A percentile compares a stretch with the other conserved stretches of the same genome.
Evolutionary conservation across 92 coral and sea anemone genomes (phyloP).

Genomic region (Galaxea fascicularis): DNA sequence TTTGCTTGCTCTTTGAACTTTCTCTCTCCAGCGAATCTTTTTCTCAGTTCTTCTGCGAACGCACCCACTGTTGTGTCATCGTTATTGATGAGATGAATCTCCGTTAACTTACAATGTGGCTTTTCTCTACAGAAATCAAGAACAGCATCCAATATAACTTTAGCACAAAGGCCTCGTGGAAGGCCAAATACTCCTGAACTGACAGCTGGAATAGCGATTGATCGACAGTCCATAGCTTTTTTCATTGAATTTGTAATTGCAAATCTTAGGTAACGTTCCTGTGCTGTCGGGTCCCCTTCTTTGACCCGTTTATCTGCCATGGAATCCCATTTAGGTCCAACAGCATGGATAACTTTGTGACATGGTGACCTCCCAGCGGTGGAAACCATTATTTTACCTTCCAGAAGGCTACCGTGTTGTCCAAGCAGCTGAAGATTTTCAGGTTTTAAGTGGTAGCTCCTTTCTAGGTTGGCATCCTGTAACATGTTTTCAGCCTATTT

Average conservation of each 20-base stretch:
- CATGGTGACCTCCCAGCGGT: conserved; percentile 75
- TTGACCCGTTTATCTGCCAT: neutral
- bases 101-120: conserved; percentile 35
- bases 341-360: conserved; percentile 72
- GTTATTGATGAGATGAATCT: conserved; percentile 73
- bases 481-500: conserved; percentile 19
- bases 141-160: conserved; percentile 58
- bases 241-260: conserved; percentile 38
- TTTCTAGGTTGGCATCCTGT: conserved; percentile 17
- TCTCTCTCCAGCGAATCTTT: conserved; percentile 45
- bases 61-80: conserved; percentile 56
- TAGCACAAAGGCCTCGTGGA: conserved; percentile 76
- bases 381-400: conserved; percentile 62
- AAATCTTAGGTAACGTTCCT: conserved; percentile 45
- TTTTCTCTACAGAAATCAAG: conserved; percentile 49
- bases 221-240: conserved; percentile 33
- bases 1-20: conserved; percentile 9
- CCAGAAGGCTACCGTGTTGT: conserved; percentile 47
- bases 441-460: conserved; percentile 28
- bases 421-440: conserved; percentile 34
- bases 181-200: conserved; percentile 80
- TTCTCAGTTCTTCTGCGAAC: conserved; percentile 56
- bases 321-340: conserved; percentile 56
- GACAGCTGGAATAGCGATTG: conserved; percentile 83
- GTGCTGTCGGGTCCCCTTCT: neutral